Evolutionary conservation across 2,888 invertebrate species (phyloP), one percentile per base, ranked within the genome.

Genomic region (Meta bourneti): DNA sequence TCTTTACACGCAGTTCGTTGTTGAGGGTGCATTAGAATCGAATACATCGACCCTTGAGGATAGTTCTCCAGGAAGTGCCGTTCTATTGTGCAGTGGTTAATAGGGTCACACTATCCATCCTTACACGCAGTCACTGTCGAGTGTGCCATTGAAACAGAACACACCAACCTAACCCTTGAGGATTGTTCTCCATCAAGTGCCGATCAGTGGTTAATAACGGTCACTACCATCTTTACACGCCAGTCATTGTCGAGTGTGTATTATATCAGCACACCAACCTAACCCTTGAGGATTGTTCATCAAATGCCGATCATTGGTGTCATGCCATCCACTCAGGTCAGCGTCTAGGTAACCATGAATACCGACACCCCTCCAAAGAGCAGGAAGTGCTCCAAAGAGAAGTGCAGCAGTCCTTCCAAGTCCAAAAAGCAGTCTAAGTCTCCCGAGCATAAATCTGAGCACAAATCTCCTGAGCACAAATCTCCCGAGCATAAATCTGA

Each of bases 361-460:
- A 61, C 75, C 11, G 85, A 69, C 49, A 69, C 85, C 13, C 75
- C 81, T 48, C 34, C 54, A 11, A 88, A 81, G 69, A 69, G 81
- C 19, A 87, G 80, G 13, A 87, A 80, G 54, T 87, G 72, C 20
- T 9, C 79, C 54, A 87, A 87, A 71, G 79, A 79, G 20, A 52
- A 71, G 19, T 52, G 71, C 19, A 34, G n/a, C 49, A 79, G 72
- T 48, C 85, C 80, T 51, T 34, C 70, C 72, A 71, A 61, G 72
- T n/a, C 19, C n/a, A 52, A 20, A 19, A 48, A n/a, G 51, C 51
- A 49, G 6, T 54, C 51, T 2, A 34, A 34, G 34, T 83, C 83
- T 9, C 84, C 84, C 0, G 75, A 75, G 48, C 75, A 75, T n/a
- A 79, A 19, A 0, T 19, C 70, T 34, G 5, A 9, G 8, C 61